These are phyloP conservation scores for Nezara viridula DNA, from an alignment of 2,888 invertebrate genomes.

Conservation along the genomic window DNA sequence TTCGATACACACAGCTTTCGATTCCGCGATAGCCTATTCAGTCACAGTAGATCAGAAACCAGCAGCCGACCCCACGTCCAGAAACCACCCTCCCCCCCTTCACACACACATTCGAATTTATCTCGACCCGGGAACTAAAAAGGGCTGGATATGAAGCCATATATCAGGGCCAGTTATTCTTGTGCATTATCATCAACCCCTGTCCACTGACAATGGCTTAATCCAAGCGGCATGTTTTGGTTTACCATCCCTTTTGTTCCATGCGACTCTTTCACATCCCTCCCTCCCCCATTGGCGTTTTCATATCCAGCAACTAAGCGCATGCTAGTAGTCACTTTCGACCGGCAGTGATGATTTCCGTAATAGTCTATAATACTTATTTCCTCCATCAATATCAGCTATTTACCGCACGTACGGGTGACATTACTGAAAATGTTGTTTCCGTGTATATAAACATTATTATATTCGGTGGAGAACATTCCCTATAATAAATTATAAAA, in stretches of 20 bases:
- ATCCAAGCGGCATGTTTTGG: slow-evolving; percentile 48
- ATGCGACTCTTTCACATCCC: slow-evolving; percentile 19
- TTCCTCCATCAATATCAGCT: not conserved
- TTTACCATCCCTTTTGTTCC: slow-evolving; percentile 40
- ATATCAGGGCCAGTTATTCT: slow-evolving; percentile 36
- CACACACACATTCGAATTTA: not conserved
- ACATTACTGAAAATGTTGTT: no score
- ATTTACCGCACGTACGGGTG: no score
- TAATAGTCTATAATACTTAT: not conserved
- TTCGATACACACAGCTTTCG: not conserved
- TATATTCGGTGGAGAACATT: no score
- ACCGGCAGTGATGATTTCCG: not conserved
- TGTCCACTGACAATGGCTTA: slow-evolving; percentile 47
- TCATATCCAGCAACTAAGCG: not conserved
- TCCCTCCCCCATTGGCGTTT: slow-evolving; percentile 10
- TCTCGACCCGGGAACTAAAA: slow-evolving; percentile 19
- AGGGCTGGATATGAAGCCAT: slow-evolving; percentile 45
- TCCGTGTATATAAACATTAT: no score
- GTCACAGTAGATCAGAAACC: not conserved
- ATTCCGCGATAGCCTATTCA: not conserved
- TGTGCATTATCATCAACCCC: slow-evolving; percentile 48
- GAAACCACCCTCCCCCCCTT: not conserved
- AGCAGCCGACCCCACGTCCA: not conserved
- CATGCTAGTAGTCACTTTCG: not conserved
- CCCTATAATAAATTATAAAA: no score